Evolutionary conservation across 2,797 vertebrate genomes (phyloP), one percentile per base, ranked within the genome.

Genomic region (Antrozous pallidus): DNA sequence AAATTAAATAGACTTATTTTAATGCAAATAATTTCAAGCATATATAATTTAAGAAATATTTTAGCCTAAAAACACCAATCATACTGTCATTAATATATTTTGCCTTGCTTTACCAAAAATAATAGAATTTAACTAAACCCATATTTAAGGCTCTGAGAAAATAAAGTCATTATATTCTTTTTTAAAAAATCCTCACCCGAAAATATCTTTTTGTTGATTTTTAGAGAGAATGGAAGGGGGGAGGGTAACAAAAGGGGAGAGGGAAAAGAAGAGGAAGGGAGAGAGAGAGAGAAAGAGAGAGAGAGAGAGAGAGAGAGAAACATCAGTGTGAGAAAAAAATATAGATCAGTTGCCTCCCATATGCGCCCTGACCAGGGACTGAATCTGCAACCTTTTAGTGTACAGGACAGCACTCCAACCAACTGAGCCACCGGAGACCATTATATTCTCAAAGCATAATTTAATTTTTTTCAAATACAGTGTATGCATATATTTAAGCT

Each of bases 11-110:
- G 5, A 79, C 9, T 77, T 74, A 24, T 91, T 67, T 67, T 36
- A 81, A 1, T 73, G 13, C 40, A 91, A 86, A 93, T 13, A 61
- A 71, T 11, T 89, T 79, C 12, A 95, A 80, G 20, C 11, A 86
- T 31, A 54, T 10, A 45, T 69, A 70, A 87, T 26, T 78, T 63
- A 90, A 84, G 85, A 90, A 78, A 86, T 56, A 24, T 14, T 45
- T 80, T 84, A 54, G 74, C 22, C 36, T 75, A 24, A 11, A 91
- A 88, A 75, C 36, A 49, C 31, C 33, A 93, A 28, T 71, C 36
- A 51, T 36, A 40, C 36, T 75, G 31, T 38, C 6, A 79, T 88
- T 79, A 83, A 81, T 33, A 81, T 31, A 69, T 58, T 86, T 91
- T 88, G 28, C 3, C n/a, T 92, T 84, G 7, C 16, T 20, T 88